phyloP scores from a whole-genome alignment of 2,888 invertebrate genomes.

The Azorinus chamasolen region DNA sequence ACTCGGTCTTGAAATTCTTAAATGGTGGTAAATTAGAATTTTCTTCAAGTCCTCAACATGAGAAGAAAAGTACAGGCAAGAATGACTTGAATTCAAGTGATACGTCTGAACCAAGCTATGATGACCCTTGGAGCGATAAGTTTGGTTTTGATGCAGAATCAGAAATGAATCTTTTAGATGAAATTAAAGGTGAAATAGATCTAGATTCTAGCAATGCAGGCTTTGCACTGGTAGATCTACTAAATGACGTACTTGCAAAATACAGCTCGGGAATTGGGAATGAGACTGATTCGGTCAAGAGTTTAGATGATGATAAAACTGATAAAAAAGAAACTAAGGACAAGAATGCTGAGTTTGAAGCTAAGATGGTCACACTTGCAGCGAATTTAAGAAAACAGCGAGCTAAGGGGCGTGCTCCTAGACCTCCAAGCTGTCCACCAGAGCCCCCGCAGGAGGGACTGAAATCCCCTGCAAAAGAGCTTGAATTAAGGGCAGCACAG shows the following conservation, averaged over 20 bases:
- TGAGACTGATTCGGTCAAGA: constrained; percentile 62
- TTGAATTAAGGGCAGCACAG: constrained; percentile 52
- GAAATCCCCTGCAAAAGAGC: constrained; percentile 51
- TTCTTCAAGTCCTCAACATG: constrained; percentile 42
- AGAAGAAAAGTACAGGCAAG: constrained; percentile 16
- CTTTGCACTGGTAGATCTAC: constrained; percentile 74
- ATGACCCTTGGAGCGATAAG: constrained; percentile 62
- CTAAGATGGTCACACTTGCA: constrained; percentile 78
- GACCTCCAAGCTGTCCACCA: constrained; percentile 77
- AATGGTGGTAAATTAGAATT: constrained; percentile 50
- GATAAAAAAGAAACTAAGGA: too few relatives aligned
- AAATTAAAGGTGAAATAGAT: constrained; percentile 67
- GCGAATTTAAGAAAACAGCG: constrained; percentile 75
- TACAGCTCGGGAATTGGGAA: constrained; percentile 68
- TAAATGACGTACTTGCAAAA: constrained; percentile 77
- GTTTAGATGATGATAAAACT: constrained; percentile 44
- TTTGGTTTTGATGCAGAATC: constrained; percentile 57
- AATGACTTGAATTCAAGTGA: constrained; percentile 15
- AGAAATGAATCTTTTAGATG: constrained; percentile 61
- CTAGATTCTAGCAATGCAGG: constrained; percentile 72
- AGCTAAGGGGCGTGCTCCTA: constrained; percentile 76
- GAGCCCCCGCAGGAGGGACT: constrained; percentile 59
- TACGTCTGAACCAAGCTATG: constrained; percentile 49
- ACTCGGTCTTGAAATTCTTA: constrained; percentile 52
- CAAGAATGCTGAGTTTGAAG: constrained; percentile 73